Evolutionary conservation across 2,113 vertebrate genomes (phyloP).

Genomic region (Nyctereutes procyonoides): DNA sequence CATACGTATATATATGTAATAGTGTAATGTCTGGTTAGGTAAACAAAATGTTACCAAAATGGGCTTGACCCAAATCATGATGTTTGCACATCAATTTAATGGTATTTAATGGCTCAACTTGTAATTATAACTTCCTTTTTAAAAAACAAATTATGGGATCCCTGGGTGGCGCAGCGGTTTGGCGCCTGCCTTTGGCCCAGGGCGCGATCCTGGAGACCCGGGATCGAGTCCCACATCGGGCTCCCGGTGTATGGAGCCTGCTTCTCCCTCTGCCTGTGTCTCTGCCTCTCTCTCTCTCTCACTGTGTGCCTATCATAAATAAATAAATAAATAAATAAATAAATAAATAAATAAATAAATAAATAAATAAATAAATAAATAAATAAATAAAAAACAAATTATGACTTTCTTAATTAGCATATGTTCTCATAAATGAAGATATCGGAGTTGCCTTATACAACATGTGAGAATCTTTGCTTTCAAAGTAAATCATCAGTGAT

Average conservation of each 20-base stretch:
- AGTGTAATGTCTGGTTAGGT: not conserved
- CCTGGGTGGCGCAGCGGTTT: too few species aligned
- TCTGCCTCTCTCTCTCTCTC: too few species aligned
- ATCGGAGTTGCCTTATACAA: not conserved
- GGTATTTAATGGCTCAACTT: not conserved
- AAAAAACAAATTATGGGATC: not conserved
- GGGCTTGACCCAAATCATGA: not conserved
- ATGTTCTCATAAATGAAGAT: not conserved
- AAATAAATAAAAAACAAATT: too few species aligned
- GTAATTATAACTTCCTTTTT: not conserved
- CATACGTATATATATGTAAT: not conserved
- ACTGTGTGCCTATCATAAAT: too few species aligned
- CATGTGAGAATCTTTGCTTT: conserved; percentile 18
- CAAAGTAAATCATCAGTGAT: conserved; percentile 25
- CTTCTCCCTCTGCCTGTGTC: too few species aligned
- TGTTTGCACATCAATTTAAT: not conserved
- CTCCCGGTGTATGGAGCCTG: too few species aligned
- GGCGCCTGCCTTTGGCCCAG: too few species aligned
- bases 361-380: too few species aligned
- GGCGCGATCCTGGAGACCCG: too few species aligned
- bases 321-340: too few species aligned
- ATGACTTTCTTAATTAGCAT: conserved; percentile 9
- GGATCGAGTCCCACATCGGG: too few species aligned
- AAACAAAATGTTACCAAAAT: conserved; percentile 46
- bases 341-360: too few species aligned